phyloP scores from a whole-genome alignment of 2,113 vertebrate species.

The Cyprinodon tularosa region DNA sequence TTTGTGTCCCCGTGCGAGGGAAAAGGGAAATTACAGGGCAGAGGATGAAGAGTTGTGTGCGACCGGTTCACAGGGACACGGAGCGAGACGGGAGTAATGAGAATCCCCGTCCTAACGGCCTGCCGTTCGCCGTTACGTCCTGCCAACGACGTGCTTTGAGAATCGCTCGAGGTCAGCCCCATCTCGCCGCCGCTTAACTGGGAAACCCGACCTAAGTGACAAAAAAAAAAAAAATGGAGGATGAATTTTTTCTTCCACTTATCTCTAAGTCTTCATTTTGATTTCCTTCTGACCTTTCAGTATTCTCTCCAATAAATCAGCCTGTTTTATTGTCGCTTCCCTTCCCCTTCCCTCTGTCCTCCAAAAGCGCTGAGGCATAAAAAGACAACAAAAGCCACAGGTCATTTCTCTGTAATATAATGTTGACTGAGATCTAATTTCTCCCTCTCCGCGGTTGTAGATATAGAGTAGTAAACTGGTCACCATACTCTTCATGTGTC shows the following conservation, averaged over 20 bases:
- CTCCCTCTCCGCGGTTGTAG: constrained; percentile 8
- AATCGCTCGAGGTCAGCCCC: constrained; percentile 57
- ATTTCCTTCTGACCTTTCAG: constrained; percentile 25
- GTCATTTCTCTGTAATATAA: constrained; percentile 37
- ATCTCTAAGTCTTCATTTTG: constrained; percentile 21
- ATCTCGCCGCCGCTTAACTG: constrained; percentile 35
- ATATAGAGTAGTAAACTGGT: constrained; percentile 30
- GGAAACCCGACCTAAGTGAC: constrained; percentile 48
- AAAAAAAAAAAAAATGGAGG: constrained; percentile 48
- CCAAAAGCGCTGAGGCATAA: not conserved
- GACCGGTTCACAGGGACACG: constrained; percentile 54
- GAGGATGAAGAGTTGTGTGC: constrained; percentile 43
- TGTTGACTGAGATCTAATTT: constrained; percentile 41
- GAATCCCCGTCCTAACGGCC: constrained; percentile 68
- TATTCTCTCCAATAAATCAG: constrained; percentile 1
- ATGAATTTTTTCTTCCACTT: constrained; percentile 24
- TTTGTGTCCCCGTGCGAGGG: constrained; percentile 43
- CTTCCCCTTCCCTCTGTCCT: not conserved
- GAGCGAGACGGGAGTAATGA: constrained; percentile 73
- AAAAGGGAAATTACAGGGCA: constrained; percentile 57
- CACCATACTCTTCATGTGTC: constrained; percentile 32
- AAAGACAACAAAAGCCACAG: constrained; percentile 40
- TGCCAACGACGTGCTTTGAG: constrained; percentile 56
- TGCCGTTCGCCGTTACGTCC: constrained; percentile 37
- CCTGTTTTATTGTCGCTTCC: not conserved